Evolutionary conservation across 2,113 vertebrate species (phyloP), one percentile per base, ranked within the genome.

Genomic region (Chaetorhynchus papuensis): DNA sequence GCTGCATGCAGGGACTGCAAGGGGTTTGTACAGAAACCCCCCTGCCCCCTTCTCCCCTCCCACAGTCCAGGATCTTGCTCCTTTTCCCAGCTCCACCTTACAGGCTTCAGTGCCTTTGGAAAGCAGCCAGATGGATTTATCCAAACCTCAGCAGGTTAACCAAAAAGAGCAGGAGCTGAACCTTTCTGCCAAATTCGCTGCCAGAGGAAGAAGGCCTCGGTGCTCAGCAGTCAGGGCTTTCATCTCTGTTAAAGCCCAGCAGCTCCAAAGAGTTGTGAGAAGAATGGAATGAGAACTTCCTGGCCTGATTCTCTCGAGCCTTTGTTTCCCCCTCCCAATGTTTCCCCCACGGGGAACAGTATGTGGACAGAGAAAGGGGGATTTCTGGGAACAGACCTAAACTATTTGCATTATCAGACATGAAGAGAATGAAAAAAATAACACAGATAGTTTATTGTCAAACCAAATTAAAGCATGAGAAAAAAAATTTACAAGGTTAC

Each of bases 371-470:
- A 75, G 30, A 74, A 30, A 77, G 15, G 35, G 52, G 33, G 33
- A 44, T 83, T 90, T 65, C 52, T 77, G 45, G 61, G 47, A 61
- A 17, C 5, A 9, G 60, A 70, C 15, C 39, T 81, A 5, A 52
- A 37, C 69, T 45, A 17, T 18, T 21, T 15, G 74, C 69, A 50
- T 76, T 45, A 87, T 69, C 81, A 95, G 78, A 72, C 84, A 61
- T 45, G n/a, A 84, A 95, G 64, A 95, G 20, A 69, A 96, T 85
- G 94, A 79, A 96, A 96, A 95, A 92, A 91, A 87, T 39, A 93
- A 75, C 70, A 81, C 22, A 75, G 71, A 82, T 8, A 37, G 57
- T 95, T 96, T 95, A 96, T 95, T 92, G 60, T 79, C 81, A 89
- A 94, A 85, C 41, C 5, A 64, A 93, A 94, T 76, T 77, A 84